Base-by-base conservation (phyloP, 2,797 vertebrate species). In the Zenarchopterus dispar region DNA sequence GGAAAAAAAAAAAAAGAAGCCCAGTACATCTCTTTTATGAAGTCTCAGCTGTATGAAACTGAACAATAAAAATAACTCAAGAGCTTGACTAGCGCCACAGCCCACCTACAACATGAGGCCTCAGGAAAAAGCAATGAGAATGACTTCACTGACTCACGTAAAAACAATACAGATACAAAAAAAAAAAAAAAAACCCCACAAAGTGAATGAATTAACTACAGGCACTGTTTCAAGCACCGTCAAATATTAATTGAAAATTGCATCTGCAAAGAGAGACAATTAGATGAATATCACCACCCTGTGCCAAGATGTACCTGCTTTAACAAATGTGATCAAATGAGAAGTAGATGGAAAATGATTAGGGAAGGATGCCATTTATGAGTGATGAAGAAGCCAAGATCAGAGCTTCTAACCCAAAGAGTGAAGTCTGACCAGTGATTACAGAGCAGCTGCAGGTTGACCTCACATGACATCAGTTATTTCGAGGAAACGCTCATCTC, bases 1-100 rank as follows among this genome's bases (percentile, higher is more conserved):
- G 33, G 5, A 16, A 39, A 39, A 39, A 39, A 39, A 16, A 36
- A 61, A 75, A 57, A 44, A 81, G 42, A 76, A 62, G 75, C 67
- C 77, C 60, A 77, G 84, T 70, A 61, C 80, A 65, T 71, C 62
- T 46, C 60, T 78, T 63, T 75, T 84, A 87, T 84, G 83, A 77
- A 71, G 68, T 78, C 28, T 21, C 51, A 22, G 62, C 71, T 68
- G 67, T 41, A 54, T 68, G 65, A 78, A 54, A 50, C 43, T 28
- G 49, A 61, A 88, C 60, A 47, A 77, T 42, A 70, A 70, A 84
- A 78, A 81, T 61, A 77, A 54, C 44, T 44, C 52, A 43, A 44
- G 44, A 54, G 28, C 53, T 58, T 50, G 17, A 39, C 72, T 60
- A 75, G 70, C 56, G 36, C 58, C 81, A 70, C 70, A 64, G 73